A percentile compares a stretch with the other conserved stretches of the same genome.
Conservation (phyloP, 1,140 invertebrate genomes). For the Proctacanthus coquilletti region DNA sequence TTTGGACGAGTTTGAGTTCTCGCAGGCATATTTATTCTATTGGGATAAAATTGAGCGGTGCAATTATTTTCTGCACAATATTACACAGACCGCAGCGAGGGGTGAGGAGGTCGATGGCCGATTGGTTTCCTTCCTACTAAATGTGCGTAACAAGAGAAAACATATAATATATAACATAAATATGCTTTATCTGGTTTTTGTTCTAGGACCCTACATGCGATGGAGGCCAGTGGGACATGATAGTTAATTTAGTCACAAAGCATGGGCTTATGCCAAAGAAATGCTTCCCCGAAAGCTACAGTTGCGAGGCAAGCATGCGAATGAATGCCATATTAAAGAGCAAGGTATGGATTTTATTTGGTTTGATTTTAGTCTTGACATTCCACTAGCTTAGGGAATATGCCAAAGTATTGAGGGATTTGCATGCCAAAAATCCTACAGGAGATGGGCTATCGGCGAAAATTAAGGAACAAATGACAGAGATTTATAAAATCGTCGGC, state of each 20-base stretch:
- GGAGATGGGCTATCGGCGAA: constrained; percentile 33
- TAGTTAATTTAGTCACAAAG: constrained; percentile 70
- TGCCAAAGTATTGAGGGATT: constrained; percentile 48
- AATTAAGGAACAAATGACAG: constrained; percentile 50
- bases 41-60: constrained; percentile 85
- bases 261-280: constrained; percentile 79
- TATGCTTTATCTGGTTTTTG: constrained; percentile 10
- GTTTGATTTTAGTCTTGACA: background rate
- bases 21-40: constrained; percentile 74
- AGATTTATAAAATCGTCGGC: constrained; percentile 67
- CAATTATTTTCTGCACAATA: constrained; percentile 71
- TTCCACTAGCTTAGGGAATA: constrained; percentile 56
- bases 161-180: no score
- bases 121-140: constrained; percentile 58
- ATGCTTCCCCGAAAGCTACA: constrained; percentile 70
- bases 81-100: constrained; percentile 55
- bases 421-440: constrained; percentile 35
- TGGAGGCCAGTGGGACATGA: constrained; percentile 87
- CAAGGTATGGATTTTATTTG: constrained; percentile 42
- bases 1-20: constrained; percentile 84
- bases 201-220: constrained; percentile 59
- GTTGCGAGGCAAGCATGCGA: constrained; percentile 50
- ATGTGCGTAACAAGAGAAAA: constrained; percentile 31
- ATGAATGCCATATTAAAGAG: constrained; percentile 66
- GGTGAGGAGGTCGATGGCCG: constrained; percentile 63